Conservation (phyloP, 2,888 invertebrate genomes). For the Drosophila neoperkinsi region DNA sequence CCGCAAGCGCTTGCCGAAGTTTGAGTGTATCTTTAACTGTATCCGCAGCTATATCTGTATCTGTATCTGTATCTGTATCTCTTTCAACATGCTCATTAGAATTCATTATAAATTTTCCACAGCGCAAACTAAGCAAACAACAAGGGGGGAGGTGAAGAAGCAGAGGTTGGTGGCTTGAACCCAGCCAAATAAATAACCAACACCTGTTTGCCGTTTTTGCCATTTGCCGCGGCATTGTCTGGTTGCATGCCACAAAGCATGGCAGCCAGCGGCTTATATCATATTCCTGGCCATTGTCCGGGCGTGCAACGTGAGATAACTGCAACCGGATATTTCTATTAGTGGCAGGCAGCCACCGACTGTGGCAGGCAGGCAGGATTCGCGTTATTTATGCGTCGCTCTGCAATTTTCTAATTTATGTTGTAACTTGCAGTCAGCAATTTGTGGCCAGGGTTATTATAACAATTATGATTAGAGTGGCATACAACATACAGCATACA, state of each 20-base stretch:
- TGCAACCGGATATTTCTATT: conserved; percentile 63
- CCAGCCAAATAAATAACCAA: conserved; percentile 49
- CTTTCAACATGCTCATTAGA: conserved; percentile 60
- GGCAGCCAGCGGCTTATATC: conserved; percentile 32
- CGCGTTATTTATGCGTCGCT: conserved; percentile 59
- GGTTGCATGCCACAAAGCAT: conserved; percentile 6
- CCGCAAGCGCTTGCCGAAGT: conserved; percentile 41
- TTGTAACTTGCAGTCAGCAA: conserved; percentile 51
- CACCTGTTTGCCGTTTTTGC: conserved; percentile 53
- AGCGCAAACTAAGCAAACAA: conserved; percentile 1
- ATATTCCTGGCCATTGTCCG: conserved; percentile 42
- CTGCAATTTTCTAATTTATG: conserved; percentile 56
- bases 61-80: conserved; percentile 10
- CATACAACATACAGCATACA: conserved; percentile 23
- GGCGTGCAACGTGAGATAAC: conserved; percentile 56
- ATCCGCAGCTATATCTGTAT: background rate
- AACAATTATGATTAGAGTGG: conserved; percentile 44
- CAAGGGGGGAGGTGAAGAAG: background rate
- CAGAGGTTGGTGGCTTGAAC: background rate
- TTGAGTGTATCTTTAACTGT: conserved; percentile 1
- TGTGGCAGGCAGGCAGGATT: conserved; percentile 18
- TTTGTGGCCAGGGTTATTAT: conserved; percentile 55
- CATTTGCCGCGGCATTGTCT: conserved; percentile 30
- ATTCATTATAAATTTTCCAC: conserved; percentile 60
- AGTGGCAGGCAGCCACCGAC: conserved; percentile 26